These are phyloP conservation scores for Gonatopus flavifemur DNA, from an alignment of 1,140 invertebrate species.

Conservation along the genomic window DNA sequence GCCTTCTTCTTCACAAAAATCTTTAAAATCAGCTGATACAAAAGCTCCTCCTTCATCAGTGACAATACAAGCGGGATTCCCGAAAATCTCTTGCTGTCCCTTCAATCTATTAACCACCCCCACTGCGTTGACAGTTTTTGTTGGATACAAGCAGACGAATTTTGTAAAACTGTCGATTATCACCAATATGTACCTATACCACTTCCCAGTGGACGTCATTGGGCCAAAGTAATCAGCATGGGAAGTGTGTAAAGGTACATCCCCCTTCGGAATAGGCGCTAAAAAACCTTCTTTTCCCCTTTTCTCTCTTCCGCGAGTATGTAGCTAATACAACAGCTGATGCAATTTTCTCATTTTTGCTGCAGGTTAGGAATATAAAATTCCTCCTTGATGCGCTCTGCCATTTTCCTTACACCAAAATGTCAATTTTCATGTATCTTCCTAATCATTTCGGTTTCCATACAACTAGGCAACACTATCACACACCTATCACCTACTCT, in stretches of 20 bases:
- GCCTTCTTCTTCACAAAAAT: background rate
- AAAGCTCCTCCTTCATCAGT: background rate
- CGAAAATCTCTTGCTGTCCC: background rate
- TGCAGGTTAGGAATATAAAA: conserved; percentile 14
- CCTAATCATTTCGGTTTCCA: conserved; percentile 26
- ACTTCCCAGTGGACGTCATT: background rate
- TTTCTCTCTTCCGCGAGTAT: too few relatives aligned
- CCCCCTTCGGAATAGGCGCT: background rate
- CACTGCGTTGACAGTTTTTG: background rate
- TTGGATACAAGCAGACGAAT: background rate
- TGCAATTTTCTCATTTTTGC: conserved; percentile 11
- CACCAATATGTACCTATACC: conserved; percentile 1
- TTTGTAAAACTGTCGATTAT: conserved; percentile 1
- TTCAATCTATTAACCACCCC: background rate
- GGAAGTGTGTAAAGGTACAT: background rate
- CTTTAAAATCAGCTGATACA: background rate
- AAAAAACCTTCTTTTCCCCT: background rate
- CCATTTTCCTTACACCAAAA: conserved; percentile 14
- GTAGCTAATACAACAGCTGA: conserved; percentile 7
- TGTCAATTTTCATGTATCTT: conserved; percentile 22
- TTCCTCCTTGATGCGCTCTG: conserved; percentile 7
- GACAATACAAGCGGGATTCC: background rate
- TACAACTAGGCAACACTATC: conserved; percentile 24
- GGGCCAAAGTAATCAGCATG: conserved; percentile 3
- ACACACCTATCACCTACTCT: conserved; percentile 10